Base-by-base conservation (phyloP, 2,113 vertebrate genomes). In the Rhabdornis inornatus region DNA sequence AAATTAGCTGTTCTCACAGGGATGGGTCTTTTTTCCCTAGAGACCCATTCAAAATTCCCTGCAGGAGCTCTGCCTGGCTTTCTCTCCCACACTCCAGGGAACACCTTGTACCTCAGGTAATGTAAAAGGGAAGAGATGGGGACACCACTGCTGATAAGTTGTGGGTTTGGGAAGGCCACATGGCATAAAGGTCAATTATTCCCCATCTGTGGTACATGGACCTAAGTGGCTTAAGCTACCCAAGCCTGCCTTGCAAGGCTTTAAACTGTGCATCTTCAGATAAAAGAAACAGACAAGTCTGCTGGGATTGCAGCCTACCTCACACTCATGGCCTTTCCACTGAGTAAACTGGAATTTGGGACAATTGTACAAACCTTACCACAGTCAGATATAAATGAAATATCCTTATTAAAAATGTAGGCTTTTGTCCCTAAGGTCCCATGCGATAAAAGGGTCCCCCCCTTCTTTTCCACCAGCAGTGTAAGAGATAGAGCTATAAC, bases 371-470 rank as follows among this genome's bases (percentile, higher is more conserved):
- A 80, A 52, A 44, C 21, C 20, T 16, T 27, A 66, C 16, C 3
- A 1, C 11, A 45, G 20, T 52, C 44, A 83, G 22, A 45, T 24
- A 21, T 15, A 19, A 52, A 4, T n/a, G 5, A 66, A 59, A 11
- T 31, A 5, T 42, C 33, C 24, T 65, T 45, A 27, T 17, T 21
- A 42, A 20, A 65, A 20, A 35, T 35, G 30, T 7, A 74, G 10
- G 11, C 7, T 71, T 76, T 68, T 25, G 14, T 42, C 33, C 63
- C 15, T 25, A 45, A 60, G 15, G 5, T 56, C 7, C 7, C 6
- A 24, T 15, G 10, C 5, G 9, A 20, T 16, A 40, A 76, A 72
- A 55, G 1, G 2, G 3, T 21, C 1, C 1, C 13, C 4, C 3
- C 1, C 7, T 8, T 2, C 6, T 37, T 63, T 69, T 59, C 39